Evolutionary conservation across 2,113 vertebrate species (phyloP).

Genomic region (Echinops telfairi): DNA sequence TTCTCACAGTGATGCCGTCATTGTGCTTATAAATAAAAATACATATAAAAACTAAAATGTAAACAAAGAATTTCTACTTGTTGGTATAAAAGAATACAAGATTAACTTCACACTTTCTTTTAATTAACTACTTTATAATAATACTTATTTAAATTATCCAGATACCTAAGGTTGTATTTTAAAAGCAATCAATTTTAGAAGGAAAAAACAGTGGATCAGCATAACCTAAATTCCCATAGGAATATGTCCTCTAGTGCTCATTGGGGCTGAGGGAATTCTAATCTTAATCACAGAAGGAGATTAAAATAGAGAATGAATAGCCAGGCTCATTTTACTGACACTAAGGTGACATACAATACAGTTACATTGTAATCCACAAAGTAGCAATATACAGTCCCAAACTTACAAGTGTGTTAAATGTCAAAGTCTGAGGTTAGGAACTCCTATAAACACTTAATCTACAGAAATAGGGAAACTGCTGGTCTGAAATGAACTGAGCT

Average conservation of each 20-base stretch:
- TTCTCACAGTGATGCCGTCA: conserved; percentile 32
- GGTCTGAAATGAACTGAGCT: conserved; percentile 64
- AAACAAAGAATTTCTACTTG: conserved; percentile 22
- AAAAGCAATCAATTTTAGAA: conserved; percentile 46
- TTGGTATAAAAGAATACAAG: conserved; percentile 47
- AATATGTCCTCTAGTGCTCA: conserved; percentile 21
- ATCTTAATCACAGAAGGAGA: conserved; percentile 63
- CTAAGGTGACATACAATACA: conserved; percentile 44
- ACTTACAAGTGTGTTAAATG: conserved; percentile 44
- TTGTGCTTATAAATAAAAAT: conserved; percentile 27
- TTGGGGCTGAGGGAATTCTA: conserved; percentile 57
- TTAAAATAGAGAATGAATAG: conserved; percentile 63
- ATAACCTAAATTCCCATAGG: conserved; percentile 35
- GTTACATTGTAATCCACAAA: conserved; percentile 56
- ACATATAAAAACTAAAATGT: conserved; percentile 46
- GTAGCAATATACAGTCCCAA: conserved; percentile 34
- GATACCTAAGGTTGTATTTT: conserved; percentile 32
- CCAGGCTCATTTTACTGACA: conserved; percentile 63
- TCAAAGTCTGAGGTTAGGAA: conserved; percentile 21
- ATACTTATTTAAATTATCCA: conserved; percentile 62
- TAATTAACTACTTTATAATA: conserved; percentile 60
- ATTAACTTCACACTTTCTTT: conserved; percentile 60
- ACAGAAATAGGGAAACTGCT: conserved; percentile 28
- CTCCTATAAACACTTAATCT: conserved; percentile 4
- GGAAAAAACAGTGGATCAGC: conserved; percentile 44